Evolutionary conservation across 2,888 invertebrate genomes (phyloP).

Genomic region (Sycophila texana): DNA sequence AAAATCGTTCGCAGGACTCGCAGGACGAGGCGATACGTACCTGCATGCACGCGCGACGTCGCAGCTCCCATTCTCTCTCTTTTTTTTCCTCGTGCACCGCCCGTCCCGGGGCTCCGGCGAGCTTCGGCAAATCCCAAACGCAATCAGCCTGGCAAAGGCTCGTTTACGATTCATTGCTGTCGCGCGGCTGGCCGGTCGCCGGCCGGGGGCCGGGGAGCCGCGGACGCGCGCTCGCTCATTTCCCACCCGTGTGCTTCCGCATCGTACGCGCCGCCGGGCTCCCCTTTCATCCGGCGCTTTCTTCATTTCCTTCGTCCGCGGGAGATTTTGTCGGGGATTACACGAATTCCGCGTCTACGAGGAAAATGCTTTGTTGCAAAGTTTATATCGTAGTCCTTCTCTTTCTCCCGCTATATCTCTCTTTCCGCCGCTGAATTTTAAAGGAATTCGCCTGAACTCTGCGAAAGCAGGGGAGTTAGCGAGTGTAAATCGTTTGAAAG

Average conservation of each 20-base stretch:
- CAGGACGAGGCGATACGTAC: background rate
- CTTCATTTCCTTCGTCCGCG: too few species aligned
- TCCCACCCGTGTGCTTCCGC: background rate
- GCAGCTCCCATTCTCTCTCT: background rate
- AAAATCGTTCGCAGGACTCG: background rate
- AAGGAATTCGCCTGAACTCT: too few species aligned
- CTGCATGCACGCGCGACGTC: background rate
- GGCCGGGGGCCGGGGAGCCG: background rate
- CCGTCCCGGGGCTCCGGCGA: background rate
- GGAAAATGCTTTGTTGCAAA: too few species aligned
- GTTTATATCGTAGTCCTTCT: too few species aligned
- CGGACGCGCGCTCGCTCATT: background rate
- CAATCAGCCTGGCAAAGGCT: slow-evolving; percentile 49
- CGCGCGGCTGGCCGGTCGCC: slow-evolving; percentile 4
- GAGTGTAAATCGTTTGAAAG: too few species aligned
- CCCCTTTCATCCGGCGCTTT: too few species aligned
- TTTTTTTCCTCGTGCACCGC: background rate
- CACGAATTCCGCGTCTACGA: too few species aligned
- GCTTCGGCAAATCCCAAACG: slow-evolving; percentile 50
- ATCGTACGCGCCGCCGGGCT: background rate
- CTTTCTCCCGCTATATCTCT: too few species aligned
- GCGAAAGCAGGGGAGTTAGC: too few species aligned
- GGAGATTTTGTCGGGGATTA: too few species aligned
- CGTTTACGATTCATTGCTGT: slow-evolving; percentile 53
- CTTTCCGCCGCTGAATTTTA: too few species aligned